phyloP scores from a whole-genome alignment of 2,797 vertebrate genomes.

The Propithecus deckenii region DNA sequence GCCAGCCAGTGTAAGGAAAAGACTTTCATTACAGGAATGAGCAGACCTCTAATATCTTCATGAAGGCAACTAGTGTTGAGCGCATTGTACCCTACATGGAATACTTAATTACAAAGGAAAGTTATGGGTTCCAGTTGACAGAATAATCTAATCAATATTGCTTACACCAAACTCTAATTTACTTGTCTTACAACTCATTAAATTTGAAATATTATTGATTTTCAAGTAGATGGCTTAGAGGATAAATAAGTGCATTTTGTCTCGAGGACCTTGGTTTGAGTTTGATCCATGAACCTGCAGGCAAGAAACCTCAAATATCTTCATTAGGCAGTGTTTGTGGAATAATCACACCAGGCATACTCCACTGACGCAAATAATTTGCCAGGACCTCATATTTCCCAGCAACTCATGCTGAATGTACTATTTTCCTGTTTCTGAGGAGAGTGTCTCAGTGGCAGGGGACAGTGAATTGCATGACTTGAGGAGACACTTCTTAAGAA shows the following conservation, averaged over 20 bases:
- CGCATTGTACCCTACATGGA: slow-evolving; percentile 46
- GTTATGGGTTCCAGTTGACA: slow-evolving; percentile 81
- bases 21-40: slow-evolving; percentile 61
- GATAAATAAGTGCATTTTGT: slow-evolving; percentile 81
- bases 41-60: slow-evolving; percentile 31
- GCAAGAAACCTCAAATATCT: slow-evolving; percentile 69
- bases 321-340: slow-evolving; percentile 54
- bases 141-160: slow-evolving; percentile 81
- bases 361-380: slow-evolving; percentile 47
- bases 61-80: slow-evolving; percentile 51
- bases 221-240: slow-evolving; percentile 79
- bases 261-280: slow-evolving; percentile 71
- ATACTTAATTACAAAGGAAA: slow-evolving; percentile 83
- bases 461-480: not conserved
- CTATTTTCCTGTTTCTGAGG: not conserved
- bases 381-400: slow-evolving; percentile 62
- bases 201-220: slow-evolving; percentile 84
- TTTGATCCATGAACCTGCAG: slow-evolving; percentile 71
- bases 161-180: slow-evolving; percentile 84
- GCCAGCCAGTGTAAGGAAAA: slow-evolving; percentile 35
- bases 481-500: not conserved
- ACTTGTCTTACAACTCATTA: slow-evolving; percentile 86
- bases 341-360: slow-evolving; percentile 67
- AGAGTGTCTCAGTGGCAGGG: not conserved
- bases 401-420: not conserved